A percentile compares a stretch with the other conserved stretches of the same genome.
phyloP scores from a whole-genome alignment of 1,140 invertebrate species.

The Drosophila kurseongensis region DNA sequence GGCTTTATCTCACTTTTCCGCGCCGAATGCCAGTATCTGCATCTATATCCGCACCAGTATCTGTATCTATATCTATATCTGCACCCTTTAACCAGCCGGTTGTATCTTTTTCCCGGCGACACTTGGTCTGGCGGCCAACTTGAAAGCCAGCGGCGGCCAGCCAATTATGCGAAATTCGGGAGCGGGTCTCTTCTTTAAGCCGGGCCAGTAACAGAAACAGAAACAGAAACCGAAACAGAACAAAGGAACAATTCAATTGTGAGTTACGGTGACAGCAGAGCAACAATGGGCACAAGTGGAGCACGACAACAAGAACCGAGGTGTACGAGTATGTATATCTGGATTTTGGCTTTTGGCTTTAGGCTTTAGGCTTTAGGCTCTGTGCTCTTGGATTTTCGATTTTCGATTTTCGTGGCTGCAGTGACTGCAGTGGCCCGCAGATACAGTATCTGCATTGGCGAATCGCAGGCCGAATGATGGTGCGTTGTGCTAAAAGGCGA shows the following conservation, averaged over 20 bases:
- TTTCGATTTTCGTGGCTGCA: not conserved
- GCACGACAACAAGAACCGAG: conserved; percentile 37
- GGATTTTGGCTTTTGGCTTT: no score
- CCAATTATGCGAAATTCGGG: conserved; percentile 68
- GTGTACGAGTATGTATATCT: conserved; percentile 21
- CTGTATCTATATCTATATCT: not conserved
- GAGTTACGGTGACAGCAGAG: conserved; percentile 73
- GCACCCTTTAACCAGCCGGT: conserved; percentile 2
- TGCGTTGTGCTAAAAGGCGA: not conserved
- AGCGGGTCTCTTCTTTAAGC: conserved; percentile 3
- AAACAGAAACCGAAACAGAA: conserved; percentile 19
- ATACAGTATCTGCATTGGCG: conserved; percentile 9
- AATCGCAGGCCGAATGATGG: conserved; percentile 7
- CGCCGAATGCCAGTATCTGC: not conserved
- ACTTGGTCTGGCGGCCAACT: conserved; percentile 53
- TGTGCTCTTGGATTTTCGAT: no score
- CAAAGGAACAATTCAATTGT: conserved; percentile 83
- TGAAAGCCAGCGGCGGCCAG: conserved; percentile 44
- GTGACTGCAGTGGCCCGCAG: not conserved
- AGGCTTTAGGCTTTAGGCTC: no score
- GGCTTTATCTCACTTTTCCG: not conserved
- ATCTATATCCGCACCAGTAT: not conserved
- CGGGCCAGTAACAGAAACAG: not conserved
- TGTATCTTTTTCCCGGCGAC: conserved; percentile 21
- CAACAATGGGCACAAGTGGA: conserved; percentile 74